A percentile compares a stretch with the other conserved stretches of the same genome.
Conservation (phyloP, 2,888 invertebrate genomes). For the Oasisia sp. region DNA sequence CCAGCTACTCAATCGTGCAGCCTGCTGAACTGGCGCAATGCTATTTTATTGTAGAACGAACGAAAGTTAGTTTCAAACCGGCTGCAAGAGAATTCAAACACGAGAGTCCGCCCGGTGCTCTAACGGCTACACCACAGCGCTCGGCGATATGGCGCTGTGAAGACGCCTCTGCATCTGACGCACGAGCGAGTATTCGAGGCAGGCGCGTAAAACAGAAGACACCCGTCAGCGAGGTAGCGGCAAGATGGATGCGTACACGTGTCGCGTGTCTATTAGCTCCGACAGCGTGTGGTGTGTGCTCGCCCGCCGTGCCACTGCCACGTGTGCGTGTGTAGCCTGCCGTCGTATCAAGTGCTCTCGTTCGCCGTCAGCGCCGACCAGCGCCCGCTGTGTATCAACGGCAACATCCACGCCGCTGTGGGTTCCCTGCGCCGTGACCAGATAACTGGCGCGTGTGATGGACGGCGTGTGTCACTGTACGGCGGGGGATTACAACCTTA, state of each 20-base stretch:
- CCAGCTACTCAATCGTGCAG: too few species aligned
- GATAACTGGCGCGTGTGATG: background rate
- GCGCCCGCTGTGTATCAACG: background rate
- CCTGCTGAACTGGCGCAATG: too few species aligned
- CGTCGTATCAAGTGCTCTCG: background rate
- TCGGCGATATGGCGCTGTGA: too few species aligned
- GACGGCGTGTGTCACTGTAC: background rate
- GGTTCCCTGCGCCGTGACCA: background rate
- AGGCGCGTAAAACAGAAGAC: background rate
- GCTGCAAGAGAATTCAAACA: too few species aligned
- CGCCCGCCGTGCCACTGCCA: background rate
- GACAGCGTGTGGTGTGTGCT: background rate
- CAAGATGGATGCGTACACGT: background rate
- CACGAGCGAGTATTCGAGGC: background rate
- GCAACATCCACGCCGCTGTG: background rate
- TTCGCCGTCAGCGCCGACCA: background rate
- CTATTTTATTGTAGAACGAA: too few species aligned
- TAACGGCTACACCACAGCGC: too few species aligned
- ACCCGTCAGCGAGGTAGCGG: background rate
- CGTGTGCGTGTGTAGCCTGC: background rate
- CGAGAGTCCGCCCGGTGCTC: too few species aligned
- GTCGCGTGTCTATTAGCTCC: background rate
- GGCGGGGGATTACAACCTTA: background rate
- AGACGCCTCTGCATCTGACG: background rate
- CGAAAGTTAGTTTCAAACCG: too few species aligned